Conservation (phyloP, 2,888 invertebrate species). For the Criorhina ranunculi region DNA sequence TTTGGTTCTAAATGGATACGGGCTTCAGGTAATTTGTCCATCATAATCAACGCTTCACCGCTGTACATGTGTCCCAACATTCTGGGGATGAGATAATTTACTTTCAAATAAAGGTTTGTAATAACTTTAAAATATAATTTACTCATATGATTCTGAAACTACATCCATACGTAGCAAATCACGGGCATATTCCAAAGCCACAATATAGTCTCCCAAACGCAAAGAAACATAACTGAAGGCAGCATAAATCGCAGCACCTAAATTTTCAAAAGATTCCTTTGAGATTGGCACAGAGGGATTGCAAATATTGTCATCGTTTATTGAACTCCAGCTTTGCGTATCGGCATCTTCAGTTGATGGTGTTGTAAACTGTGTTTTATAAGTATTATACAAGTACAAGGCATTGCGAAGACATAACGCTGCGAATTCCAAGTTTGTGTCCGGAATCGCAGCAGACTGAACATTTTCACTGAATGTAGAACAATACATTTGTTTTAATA, state of each 20-base stretch:
- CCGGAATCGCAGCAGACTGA: constrained; percentile 93
- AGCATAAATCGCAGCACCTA: constrained; percentile 89
- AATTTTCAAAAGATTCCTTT: constrained; percentile 86
- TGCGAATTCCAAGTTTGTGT: constrained; percentile 95
- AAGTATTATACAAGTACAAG: constrained; percentile 79
- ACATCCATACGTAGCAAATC: constrained; percentile 90
- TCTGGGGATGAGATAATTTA: constrained; percentile 83
- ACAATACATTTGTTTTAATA: not conserved
- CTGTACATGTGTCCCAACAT: constrained; percentile 95
- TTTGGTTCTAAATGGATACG: constrained; percentile 92
- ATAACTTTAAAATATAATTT: constrained; percentile 76
- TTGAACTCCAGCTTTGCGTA: constrained; percentile 81
- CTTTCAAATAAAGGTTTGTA: not conserved
- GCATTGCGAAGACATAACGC: constrained; percentile 95
- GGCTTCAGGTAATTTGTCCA: constrained; percentile 93
- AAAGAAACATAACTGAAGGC: constrained; percentile 93
- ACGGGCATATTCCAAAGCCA: constrained; percentile 91
- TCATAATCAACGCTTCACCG: constrained; percentile 93
- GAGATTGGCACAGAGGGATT: constrained; percentile 88
- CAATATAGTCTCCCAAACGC: constrained; percentile 92
- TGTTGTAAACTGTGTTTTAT: constrained; percentile 78
- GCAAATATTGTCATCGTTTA: constrained; percentile 85
- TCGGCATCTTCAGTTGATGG: constrained; percentile 50
- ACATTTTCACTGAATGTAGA: constrained; percentile 85
- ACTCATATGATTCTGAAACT: constrained; percentile 90